Evolutionary conservation across 2,113 vertebrate genomes (phyloP).

Genomic region (Aramus guarauna): DNA sequence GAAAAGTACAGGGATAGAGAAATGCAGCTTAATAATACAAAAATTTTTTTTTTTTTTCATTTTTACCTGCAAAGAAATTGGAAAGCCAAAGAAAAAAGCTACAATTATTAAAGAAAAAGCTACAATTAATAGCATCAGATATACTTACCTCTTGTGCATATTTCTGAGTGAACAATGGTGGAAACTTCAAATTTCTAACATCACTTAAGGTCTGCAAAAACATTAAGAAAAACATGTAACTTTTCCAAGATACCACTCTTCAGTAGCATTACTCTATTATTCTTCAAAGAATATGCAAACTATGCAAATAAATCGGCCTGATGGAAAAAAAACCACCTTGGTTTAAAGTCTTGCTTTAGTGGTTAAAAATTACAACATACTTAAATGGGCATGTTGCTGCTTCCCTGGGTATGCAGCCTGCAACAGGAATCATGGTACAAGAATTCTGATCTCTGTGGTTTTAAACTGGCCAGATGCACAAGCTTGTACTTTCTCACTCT

Average conservation of each 20-base stretch:
- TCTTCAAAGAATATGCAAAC: neutral
- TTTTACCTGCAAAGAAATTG: neutral
- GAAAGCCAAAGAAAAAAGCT: neutral
- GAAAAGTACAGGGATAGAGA: neutral
- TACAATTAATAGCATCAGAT: neutral
- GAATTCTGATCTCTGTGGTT: neutral
- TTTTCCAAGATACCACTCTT: neutral
- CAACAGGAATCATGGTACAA: neutral
- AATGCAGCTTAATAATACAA: neutral
- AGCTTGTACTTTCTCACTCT: neutral
- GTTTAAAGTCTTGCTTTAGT: neutral
- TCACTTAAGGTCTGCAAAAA: constrained; percentile 87
- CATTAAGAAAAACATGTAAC: neutral
- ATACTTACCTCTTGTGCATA: constrained; percentile 87
- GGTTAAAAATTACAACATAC: neutral
- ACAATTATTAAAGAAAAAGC: neutral
- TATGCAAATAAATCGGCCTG: neutral
- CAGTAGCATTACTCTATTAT: neutral
- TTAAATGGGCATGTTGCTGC: neutral
- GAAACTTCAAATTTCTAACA: constrained; percentile 88
- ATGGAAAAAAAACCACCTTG: neutral
- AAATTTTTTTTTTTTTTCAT: neutral
- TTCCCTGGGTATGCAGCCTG: neutral
- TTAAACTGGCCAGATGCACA: neutral
- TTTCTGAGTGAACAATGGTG: constrained; percentile 84